Percentiles rank a stretch among this genome's conserved stretches.
These are phyloP conservation scores for Protaetia brevitarsis DNA, from an alignment of 1,140 invertebrate genomes.

Conservation along the genomic window DNA sequence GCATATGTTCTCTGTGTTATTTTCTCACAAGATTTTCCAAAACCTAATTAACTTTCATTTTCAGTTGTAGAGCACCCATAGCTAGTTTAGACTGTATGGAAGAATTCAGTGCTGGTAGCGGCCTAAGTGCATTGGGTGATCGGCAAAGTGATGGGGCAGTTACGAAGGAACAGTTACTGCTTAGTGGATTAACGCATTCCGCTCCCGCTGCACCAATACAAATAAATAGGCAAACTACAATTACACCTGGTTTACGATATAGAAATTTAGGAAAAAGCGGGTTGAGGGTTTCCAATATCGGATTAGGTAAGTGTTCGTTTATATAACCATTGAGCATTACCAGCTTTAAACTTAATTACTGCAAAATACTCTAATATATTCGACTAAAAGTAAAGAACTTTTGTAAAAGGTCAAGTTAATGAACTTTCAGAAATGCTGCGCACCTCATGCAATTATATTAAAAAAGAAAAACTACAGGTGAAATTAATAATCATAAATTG, in stretches of 20 bases:
- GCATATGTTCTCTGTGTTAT: too few species aligned
- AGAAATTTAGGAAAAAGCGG: constrained; percentile 92
- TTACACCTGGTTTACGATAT: constrained; percentile 77
- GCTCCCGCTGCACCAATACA: constrained; percentile 46
- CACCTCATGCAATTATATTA: too few species aligned
- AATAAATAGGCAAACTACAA: constrained; percentile 54
- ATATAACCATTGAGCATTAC: background rate
- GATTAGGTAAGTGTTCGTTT: constrained; percentile 63
- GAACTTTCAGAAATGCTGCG: too few species aligned
- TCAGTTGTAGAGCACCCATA: constrained; percentile 83
- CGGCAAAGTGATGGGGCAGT: constrained; percentile 47
- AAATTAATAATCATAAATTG: too few species aligned
- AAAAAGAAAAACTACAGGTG: too few species aligned
- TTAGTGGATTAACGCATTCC: constrained; percentile 48
- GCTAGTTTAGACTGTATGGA: constrained; percentile 91
- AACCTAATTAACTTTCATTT: too few species aligned
- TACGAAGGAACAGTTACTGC: constrained; percentile 47
- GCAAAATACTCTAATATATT: too few species aligned
- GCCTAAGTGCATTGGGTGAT: constrained; percentile 47
- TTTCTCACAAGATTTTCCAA: too few species aligned
- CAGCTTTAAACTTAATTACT: too few species aligned
- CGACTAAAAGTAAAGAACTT: too few species aligned
- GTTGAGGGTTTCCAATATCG: constrained; percentile 86
- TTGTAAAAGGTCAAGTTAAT: too few species aligned
- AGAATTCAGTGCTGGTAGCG: constrained; percentile 72